Conservation (phyloP, 1,140 invertebrate genomes). For the Nasonia giraulti region DNA sequence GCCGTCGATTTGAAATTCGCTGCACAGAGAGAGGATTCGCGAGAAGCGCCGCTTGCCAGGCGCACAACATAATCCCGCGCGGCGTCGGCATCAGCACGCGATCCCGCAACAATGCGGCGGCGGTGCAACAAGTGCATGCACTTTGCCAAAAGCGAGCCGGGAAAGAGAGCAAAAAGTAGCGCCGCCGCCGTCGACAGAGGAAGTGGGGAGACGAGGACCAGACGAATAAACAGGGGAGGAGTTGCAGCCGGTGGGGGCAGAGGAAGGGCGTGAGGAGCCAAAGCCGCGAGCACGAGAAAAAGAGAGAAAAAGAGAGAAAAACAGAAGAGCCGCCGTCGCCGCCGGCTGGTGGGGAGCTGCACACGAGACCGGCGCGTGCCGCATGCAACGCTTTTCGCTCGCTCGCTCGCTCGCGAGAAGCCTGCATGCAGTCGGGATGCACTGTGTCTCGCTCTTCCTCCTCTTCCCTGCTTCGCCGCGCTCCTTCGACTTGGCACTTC, state of each 20-base stretch:
- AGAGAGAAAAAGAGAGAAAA: constrained; percentile 54
- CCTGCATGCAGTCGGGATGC: constrained; percentile 46
- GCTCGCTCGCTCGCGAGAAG: no score
- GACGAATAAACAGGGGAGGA: constrained; percentile 50
- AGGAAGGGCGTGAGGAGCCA: constrained; percentile 20
- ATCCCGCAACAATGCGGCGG: constrained; percentile 21
- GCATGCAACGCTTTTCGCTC: constrained; percentile 66
- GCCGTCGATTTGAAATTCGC: no score
- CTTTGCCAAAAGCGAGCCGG: constrained; percentile 3
- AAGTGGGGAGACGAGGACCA: constrained; percentile 25
- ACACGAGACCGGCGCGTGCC: constrained; percentile 71
- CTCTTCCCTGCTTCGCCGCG: not conserved
- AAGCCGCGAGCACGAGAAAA: constrained; percentile 44
- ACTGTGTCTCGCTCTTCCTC: constrained; percentile 15
- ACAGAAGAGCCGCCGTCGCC: not conserved
- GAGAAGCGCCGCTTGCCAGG: not conserved
- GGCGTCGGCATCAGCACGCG: constrained; percentile 5
- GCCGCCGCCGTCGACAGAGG: not conserved
- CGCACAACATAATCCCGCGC: constrained; percentile 11
- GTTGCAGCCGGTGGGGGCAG: constrained; percentile 30
- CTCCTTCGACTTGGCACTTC: no score
- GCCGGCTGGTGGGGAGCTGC: constrained; percentile 56
- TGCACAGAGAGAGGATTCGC: no score
- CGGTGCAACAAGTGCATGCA: constrained; percentile 55
- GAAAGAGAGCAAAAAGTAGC: not conserved